These are phyloP conservation scores for Gymnorhina tibicen DNA, from an alignment of 2,113 vertebrate species.

Conservation along the genomic window DNA sequence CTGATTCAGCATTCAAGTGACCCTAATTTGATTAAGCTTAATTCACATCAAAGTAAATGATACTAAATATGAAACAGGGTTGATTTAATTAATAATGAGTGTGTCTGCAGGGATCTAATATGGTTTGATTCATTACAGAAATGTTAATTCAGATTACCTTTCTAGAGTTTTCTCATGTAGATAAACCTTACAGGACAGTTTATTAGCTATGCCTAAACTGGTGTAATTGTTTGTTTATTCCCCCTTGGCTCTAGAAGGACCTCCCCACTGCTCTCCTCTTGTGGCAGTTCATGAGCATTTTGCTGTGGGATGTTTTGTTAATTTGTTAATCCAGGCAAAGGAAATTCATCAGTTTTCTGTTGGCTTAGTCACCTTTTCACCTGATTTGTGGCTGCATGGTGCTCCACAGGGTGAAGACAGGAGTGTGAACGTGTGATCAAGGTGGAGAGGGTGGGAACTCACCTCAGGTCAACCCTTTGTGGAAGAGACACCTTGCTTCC, in stretches of 20 bases:
- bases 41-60: slow-evolving; percentile 45
- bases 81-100: slow-evolving; percentile 60
- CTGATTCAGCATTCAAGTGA: neutral
- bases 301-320: neutral
- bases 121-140: slow-evolving; percentile 42
- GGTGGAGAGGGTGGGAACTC: neutral
- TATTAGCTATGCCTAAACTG: neutral
- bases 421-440: neutral
- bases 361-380: neutral
- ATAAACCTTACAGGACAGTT: neutral
- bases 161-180: neutral
- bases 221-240: neutral
- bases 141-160: slow-evolving; percentile 44
- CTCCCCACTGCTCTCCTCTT: neutral
- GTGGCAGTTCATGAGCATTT: neutral
- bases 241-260: neutral
- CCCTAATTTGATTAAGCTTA: slow-evolving; percentile 56
- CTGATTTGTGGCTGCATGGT: neutral
- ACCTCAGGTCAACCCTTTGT: neutral
- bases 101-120: slow-evolving; percentile 47
- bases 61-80: slow-evolving; percentile 40
- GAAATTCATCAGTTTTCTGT: neutral
- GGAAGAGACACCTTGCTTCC: neutral
- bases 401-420: neutral
- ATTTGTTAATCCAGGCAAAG: neutral